These are phyloP conservation scores for Siphlonurus alternatus DNA, from an alignment of 2,888 invertebrate species.

Conservation along the genomic window DNA sequence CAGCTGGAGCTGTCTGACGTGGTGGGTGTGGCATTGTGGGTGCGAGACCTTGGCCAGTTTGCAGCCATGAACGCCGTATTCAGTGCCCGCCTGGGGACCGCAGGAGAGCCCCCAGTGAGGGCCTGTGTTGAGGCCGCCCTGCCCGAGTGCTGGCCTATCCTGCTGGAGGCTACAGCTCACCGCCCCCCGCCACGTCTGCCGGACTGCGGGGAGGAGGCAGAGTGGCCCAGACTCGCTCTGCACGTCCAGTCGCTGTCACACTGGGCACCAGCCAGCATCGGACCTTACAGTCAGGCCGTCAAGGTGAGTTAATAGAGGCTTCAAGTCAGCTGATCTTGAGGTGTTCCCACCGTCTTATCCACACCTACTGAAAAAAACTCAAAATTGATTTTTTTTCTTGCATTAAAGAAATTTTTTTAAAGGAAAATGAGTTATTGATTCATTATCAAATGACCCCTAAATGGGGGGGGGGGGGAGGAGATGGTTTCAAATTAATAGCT, in stretches of 20 bases:
- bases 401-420: too few relatives aligned
- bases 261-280: constrained; percentile 97
- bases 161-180: constrained; percentile 59
- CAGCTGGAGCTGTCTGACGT: constrained; percentile 43
- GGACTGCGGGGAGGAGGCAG: constrained; percentile 13
- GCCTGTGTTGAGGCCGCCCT: constrained; percentile 72
- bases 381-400: too few relatives aligned
- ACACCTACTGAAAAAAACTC: too few relatives aligned
- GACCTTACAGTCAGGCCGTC: constrained; percentile 87
- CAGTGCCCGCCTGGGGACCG: background rate
- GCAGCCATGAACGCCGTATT: constrained; percentile 42
- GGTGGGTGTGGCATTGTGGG: constrained; percentile 67
- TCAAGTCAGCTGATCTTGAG: too few relatives aligned
- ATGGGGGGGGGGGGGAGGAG: too few relatives aligned
- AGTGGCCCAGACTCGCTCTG: constrained; percentile 38
- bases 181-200: constrained; percentile 16
- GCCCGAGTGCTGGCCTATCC: constrained; percentile 48
- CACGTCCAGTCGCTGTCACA: constrained; percentile 92
- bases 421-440: too few relatives aligned
- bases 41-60: constrained; percentile 69
- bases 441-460: too few relatives aligned
- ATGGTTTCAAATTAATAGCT: too few relatives aligned
- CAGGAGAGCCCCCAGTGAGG: constrained; percentile 46
- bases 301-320: constrained; percentile 37
- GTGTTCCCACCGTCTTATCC: too few relatives aligned